Evolutionary conservation across 1,140 invertebrate genomes (phyloP), one percentile per base, ranked within the genome.

Genomic region (Cephus cinctus): DNA sequence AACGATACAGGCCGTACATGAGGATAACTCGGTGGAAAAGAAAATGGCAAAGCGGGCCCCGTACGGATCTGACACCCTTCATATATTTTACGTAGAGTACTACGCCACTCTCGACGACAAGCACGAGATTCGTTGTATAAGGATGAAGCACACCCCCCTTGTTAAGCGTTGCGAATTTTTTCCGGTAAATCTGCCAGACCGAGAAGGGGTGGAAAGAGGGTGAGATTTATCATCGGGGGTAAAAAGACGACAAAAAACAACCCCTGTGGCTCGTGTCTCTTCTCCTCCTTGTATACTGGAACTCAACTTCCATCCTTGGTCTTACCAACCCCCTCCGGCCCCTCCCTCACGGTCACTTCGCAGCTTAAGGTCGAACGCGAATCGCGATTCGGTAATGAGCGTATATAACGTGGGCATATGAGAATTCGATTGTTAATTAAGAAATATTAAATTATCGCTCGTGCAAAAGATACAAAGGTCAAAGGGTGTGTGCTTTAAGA

Each of bases 151-250:
- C 11, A 9, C 30, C 43, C 16, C 47, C 16, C 47, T 54, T 56
- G 59, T 53, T 57, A 56, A 56, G 49, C 43, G 41, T 53, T 39
- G 40, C 43, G 47, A 45, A 52, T 61, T 56, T 55, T 57, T 57
- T 52, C 22, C 39, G 52, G 44, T 60, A 54, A 59, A 61, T 59
- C 54, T 51, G 52, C 44, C 40, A 54, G 35, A 38, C 35, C 51
- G 9, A 36, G 34, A 54, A 59, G 53, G 48, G 23, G 19, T 18
- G 22, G 27, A 30, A 9, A 6, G 19, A 18, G 34, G 30, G 42
- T 31, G 54, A 67, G 61, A 67, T 65, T 67, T 67, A 64, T 67
- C 48, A 42, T 31, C 6, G 9, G 43, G n/a, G 57, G 54, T 61
- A 59, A 65, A 54, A 59, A 56, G 49, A 51, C 42, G 54, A 39